These are phyloP conservation scores for Pyxicephalus adspersus DNA, from an alignment of 2,113 vertebrate species.

Conservation along the genomic window DNA sequence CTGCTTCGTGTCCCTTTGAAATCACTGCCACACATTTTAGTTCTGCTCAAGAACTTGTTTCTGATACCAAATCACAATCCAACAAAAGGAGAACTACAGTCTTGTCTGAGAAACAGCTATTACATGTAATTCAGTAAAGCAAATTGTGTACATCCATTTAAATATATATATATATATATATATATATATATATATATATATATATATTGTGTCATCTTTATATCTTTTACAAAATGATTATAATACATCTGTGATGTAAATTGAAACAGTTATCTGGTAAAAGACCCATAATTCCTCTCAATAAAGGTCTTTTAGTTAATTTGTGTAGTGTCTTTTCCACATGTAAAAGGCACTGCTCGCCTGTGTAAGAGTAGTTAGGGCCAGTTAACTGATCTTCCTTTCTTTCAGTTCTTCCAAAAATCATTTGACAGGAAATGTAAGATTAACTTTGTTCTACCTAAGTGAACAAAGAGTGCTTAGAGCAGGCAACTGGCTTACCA, in stretches of 20 bases:
- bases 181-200: too few species aligned
- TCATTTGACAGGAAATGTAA: constrained; percentile 95
- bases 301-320: not conserved
- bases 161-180: too few species aligned
- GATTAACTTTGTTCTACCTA: constrained; percentile 98
- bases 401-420: constrained; percentile 80
- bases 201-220: too few species aligned
- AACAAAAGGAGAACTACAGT: too few species aligned
- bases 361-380: constrained; percentile 63
- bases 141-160: too few species aligned
- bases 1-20: not conserved
- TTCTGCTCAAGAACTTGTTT: too few species aligned
- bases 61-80: too few species aligned
- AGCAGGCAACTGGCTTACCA: constrained; percentile 77
- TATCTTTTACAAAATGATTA: too few species aligned
- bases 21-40: not conserved
- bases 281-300: not conserved
- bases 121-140: too few species aligned
- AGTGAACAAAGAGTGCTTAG: constrained; percentile 91
- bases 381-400: constrained; percentile 68
- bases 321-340: constrained; percentile 59
- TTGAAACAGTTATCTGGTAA: not conserved
- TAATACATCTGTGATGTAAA: constrained; percentile 1
- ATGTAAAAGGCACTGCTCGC: constrained; percentile 75
- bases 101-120: too few species aligned